Evolutionary conservation across 2,888 invertebrate genomes (phyloP).

Genomic region (Disparrhopalites patrizii): DNA sequence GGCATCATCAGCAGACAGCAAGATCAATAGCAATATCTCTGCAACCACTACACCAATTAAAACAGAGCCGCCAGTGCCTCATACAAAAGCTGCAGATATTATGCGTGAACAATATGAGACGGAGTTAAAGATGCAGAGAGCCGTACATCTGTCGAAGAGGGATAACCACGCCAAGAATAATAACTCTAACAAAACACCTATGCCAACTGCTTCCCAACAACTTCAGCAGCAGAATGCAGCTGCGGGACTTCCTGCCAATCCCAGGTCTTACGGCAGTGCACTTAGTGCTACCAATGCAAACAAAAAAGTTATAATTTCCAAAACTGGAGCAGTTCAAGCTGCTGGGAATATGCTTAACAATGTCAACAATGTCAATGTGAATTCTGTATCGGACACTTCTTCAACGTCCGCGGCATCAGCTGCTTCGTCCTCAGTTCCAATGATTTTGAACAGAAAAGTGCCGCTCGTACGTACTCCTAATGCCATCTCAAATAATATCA

Average conservation of each 20-base stretch:
- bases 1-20: not conserved
- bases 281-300: not conserved
- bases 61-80: slow-evolving; percentile 15
- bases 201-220: slow-evolving; percentile 45
- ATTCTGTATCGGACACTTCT: too few relatives aligned
- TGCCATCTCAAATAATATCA: not conserved
- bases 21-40: too few relatives aligned
- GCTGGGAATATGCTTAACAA: slow-evolving; percentile 49
- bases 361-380: not conserved
- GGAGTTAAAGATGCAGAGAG: slow-evolving; percentile 78
- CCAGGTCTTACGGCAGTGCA: slow-evolving; percentile 26
- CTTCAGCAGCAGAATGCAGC: slow-evolving; percentile 44
- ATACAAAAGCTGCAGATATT: slow-evolving; percentile 50
- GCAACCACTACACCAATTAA: slow-evolving; percentile 12
- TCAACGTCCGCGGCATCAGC: not conserved
- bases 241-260: slow-evolving; percentile 32
- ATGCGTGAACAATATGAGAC: slow-evolving; percentile 80
- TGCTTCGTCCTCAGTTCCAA: slow-evolving; percentile 16
- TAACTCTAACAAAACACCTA: slow-evolving; percentile 58
- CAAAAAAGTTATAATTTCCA: slow-evolving; percentile 33
- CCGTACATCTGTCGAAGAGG: slow-evolving; percentile 83
- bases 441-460: slow-evolving; percentile 35
- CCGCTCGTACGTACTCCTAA: slow-evolving; percentile 9
- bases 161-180: slow-evolving; percentile 56
- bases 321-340: slow-evolving; percentile 3